phyloP scores from a whole-genome alignment of 2,888 invertebrate species.

The Lycophotia porphyrea region DNA sequence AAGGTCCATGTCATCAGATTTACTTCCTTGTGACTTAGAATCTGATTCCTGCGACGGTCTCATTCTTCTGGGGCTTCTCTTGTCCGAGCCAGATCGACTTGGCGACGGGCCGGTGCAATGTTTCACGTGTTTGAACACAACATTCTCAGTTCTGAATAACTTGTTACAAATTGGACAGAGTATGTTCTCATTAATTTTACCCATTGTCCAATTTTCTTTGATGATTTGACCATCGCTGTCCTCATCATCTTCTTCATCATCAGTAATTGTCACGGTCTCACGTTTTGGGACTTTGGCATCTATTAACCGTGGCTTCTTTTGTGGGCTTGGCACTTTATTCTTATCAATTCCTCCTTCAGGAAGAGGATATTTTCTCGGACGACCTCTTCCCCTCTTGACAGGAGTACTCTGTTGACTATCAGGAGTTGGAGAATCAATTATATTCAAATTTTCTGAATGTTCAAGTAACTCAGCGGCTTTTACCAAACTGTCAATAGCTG shows the following conservation, averaged over 20 bases:
- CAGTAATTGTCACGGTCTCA: slow-evolving; percentile 60
- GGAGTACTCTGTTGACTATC: slow-evolving; percentile 77
- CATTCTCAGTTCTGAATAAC: slow-evolving; percentile 87
- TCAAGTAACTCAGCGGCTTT: slow-evolving; percentile 87
- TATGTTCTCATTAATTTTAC: slow-evolving; percentile 89
- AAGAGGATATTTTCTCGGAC: slow-evolving; percentile 86
- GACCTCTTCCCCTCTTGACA: slow-evolving; percentile 85
- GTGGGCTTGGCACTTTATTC: slow-evolving; percentile 77
- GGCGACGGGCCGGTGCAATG: slow-evolving; percentile 88
- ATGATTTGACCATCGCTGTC: slow-evolving; percentile 80
- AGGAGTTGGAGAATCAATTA: slow-evolving; percentile 63
- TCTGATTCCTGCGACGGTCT: slow-evolving; percentile 80
- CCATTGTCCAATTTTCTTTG: slow-evolving; percentile 88
- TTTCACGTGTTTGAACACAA: slow-evolving; percentile 89
- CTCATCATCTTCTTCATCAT: slow-evolving; percentile 71
- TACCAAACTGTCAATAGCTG: slow-evolving; percentile 86
- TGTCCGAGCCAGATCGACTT: slow-evolving; percentile 84
- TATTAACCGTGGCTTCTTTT: slow-evolving; percentile 82
- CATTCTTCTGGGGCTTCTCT: slow-evolving; percentile 76
- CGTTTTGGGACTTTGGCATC: slow-evolving; percentile 75
- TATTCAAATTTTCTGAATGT: slow-evolving; percentile 76
- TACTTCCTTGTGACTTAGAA: slow-evolving; percentile 74
- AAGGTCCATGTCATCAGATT: slow-evolving; percentile 76
- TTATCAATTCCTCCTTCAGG: slow-evolving; percentile 74
- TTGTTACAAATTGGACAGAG: slow-evolving; percentile 88